Conservation (phyloP, 1,140 invertebrate species). For the Ephestia elutella region DNA sequence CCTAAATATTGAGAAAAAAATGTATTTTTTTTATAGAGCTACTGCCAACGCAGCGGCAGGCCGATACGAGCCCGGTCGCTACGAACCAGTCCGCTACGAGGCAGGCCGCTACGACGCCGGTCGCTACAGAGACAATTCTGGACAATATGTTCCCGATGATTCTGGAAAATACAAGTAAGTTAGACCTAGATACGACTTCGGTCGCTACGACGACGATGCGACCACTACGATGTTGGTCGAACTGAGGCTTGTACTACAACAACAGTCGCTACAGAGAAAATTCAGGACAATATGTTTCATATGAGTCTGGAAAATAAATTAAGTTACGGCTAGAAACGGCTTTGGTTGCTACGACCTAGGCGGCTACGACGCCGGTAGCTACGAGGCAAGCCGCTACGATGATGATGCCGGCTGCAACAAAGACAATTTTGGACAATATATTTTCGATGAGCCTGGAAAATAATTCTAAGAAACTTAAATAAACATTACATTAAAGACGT, state of each 20-base stretch:
- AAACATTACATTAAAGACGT: too few relatives aligned
- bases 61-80: conserved; percentile 39
- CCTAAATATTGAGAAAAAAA: too few relatives aligned
- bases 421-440: too few relatives aligned
- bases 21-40: background rate
- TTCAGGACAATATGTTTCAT: conserved; percentile 52
- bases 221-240: conserved; percentile 35
- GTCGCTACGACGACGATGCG: too few relatives aligned
- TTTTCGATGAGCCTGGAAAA: too few relatives aligned
- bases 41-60: conserved; percentile 24
- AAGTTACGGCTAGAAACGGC: conserved; percentile 16
- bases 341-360: too few relatives aligned
- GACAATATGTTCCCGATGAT: conserved; percentile 52
- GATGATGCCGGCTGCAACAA: too few relatives aligned
- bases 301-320: conserved; percentile 54
- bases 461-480: too few relatives aligned
- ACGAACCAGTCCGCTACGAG: conserved; percentile 42
- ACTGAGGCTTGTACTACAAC: too few relatives aligned
- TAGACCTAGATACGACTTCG: background rate
- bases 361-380: too few relatives aligned
- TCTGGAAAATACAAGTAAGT: conserved; percentile 55
- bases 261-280: conserved; percentile 27
- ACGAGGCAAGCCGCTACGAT: too few relatives aligned
- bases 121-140: conserved; percentile 34
- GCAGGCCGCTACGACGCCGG: conserved; percentile 38